A percentile compares a stretch with the other conserved stretches of the same genome.
Evolutionary conservation across 2,888 invertebrate genomes (phyloP).

Genomic region (Drosophila mettleri): DNA sequence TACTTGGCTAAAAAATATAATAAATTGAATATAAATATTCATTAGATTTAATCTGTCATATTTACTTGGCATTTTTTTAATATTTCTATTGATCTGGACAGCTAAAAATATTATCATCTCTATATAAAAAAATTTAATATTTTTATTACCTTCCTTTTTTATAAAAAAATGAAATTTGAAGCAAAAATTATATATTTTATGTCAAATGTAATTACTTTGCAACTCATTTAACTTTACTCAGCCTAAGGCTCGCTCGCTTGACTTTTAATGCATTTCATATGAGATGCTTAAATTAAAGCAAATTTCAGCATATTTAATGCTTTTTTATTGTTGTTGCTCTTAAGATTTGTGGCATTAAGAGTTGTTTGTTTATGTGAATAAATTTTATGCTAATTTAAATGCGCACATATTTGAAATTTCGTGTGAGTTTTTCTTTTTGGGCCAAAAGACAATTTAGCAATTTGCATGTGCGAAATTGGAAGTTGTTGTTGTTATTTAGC

Average conservation of each 20-base stretch:
- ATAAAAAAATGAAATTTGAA: background rate
- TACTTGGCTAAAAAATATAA: too few relatives aligned
- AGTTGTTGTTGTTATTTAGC: slow-evolving; percentile 30
- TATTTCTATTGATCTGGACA: too few relatives aligned
- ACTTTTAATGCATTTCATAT: background rate
- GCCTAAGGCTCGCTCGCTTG: too few relatives aligned
- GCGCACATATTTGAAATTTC: slow-evolving; percentile 58
- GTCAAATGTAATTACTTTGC: background rate
- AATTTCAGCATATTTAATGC: background rate
- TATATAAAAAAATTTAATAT: background rate
- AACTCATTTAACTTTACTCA: background rate
- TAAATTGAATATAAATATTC: too few relatives aligned
- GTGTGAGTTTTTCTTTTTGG: slow-evolving; percentile 3
- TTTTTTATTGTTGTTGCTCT: background rate
- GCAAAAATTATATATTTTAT: background rate
- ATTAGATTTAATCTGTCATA: too few relatives aligned
- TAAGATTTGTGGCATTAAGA: slow-evolving; percentile 5
- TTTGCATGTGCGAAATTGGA: slow-evolving; percentile 54
- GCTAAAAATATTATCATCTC: too few relatives aligned
- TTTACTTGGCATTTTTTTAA: too few relatives aligned
- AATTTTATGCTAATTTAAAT: slow-evolving; percentile 65
- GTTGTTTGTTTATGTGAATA: slow-evolving; percentile 4
- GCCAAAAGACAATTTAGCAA: slow-evolving; percentile 45
- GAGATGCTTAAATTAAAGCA: background rate
- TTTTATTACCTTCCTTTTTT: background rate